Base-by-base conservation (phyloP, 2,113 vertebrate genomes). In the Oncorhynchus masou region DNA sequence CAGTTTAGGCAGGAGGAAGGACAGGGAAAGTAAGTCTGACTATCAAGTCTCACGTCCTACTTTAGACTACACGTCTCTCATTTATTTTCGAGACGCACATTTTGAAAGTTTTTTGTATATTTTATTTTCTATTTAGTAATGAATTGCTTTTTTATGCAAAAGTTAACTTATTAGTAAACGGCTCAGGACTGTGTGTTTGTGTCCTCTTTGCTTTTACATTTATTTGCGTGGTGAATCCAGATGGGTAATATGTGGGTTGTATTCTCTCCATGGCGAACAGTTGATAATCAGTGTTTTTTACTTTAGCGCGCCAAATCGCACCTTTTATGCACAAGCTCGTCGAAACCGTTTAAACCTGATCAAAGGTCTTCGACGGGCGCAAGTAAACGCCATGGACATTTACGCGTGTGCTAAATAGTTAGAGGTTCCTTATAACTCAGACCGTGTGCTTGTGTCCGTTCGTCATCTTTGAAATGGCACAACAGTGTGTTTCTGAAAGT, bases 301-400 rank as follows among this genome's bases (percentile, higher is more conserved):
- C 19, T 68, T 49, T 54, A 34, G 48, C 49, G 60, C 68, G 13
- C 9, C n/a, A 73, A 76, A 83, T 68, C 78, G 73, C 76, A 68
- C 72, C 83, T 81, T 86, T 89, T 85, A 89, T 85, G 76, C 84
- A 71, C 79, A 78, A 78, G 86, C 87, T 83, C 83, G 87, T 86
- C 83, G 11, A 86, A 83, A 85, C 59, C 76, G 81, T 79, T 88
- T 81, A 81, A 80, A 85, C 74, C 25, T 79, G 85, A 88, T 88
- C 85, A 86, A 81, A 86, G 84, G 74, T 81, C 78, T 75, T 74
- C 73, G 68, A 81, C 70, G 60, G 67, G 68, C 25, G 73, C 78
- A 57, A 84, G 75, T 71, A 81, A 81, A 85, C 7, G 77, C 77
- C 66, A 66, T 39, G 85, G 86, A 90, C 78, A 85, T 89, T 88